Conservation (phyloP, 2,797 vertebrate species). For the Poliocrania exsul region DNA sequence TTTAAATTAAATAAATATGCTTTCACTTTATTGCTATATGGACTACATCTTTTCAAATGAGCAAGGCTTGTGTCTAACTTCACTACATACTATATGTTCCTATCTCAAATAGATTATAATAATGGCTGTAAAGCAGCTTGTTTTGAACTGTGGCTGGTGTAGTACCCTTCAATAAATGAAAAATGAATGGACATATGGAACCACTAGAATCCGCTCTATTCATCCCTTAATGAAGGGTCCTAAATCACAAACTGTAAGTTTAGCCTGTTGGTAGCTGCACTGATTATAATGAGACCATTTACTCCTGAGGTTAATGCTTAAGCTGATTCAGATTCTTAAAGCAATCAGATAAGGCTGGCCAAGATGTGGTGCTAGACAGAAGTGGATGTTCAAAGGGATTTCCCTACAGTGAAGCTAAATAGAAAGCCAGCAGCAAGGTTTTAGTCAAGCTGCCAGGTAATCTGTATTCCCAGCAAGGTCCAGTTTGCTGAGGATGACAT, state of each 20-base stretch:
- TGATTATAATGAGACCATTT: constrained; percentile 54
- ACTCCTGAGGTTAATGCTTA: constrained; percentile 49
- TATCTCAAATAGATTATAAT: background rate
- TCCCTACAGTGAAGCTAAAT: background rate
- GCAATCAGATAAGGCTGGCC: constrained; percentile 3
- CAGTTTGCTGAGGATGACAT: background rate
- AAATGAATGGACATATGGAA: constrained; percentile 47
- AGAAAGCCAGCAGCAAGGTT: background rate
- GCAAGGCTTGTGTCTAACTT: background rate
- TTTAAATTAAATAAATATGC: background rate
- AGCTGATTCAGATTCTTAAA: constrained; percentile 7
- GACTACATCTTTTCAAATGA: background rate
- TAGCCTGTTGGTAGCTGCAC: constrained; percentile 24
- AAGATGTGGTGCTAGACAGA: background rate
- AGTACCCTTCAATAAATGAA: constrained; percentile 31
- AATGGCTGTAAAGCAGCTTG: background rate
- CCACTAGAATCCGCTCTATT: constrained; percentile 20
- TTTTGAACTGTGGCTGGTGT: background rate
- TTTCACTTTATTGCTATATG: background rate
- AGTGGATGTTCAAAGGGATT: background rate
- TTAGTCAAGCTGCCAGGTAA: background rate
- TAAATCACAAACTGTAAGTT: constrained; percentile 14
- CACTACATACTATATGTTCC: background rate
- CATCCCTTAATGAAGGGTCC: constrained; percentile 7
- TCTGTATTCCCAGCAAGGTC: background rate